Base-by-base conservation (phyloP, 2,888 invertebrate species). In the Alloscopus bannaensis region DNA sequence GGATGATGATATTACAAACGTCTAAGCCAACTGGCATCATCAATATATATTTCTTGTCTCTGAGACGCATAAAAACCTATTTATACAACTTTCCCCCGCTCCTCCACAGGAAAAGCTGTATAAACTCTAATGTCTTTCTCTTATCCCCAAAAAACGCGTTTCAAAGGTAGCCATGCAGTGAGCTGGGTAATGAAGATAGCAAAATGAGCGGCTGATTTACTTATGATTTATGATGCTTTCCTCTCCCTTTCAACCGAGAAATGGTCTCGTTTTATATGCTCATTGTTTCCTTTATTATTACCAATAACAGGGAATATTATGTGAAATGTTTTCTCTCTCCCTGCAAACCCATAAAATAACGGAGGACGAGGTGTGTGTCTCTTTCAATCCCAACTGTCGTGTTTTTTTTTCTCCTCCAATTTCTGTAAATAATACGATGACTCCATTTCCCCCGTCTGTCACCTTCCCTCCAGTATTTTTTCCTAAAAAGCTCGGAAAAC, bases 151-250 rank as follows among this genome's bases (percentile, higher is more conserved):
- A 52, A 52, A 16, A 3, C 4, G 24, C 24, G 13, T 36, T 45
- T n/a, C n/a, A n/a, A n/a, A n/a, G n/a, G 1, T 3, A 50, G 50
- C 57, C 31, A 22, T 57, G 31, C 62, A 73, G 29, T 65, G 45
- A 73, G 65, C 75, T 66, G 75, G 66, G 75, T 75, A 75, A 75
- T 75, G 75, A 75, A 75, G 75, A 75, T 75, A 75, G 75, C 72
- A 66, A 75, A 75, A 75, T 75, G 75, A 75, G 75, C 75, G 75
- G 66, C 66, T 75, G 75, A 75, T 75, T 75, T 75, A 66, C 75
- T 75, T 75, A 75, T 75, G 75, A 75, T 75, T 75, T 75, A 75
- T 75, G 75, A 75, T 75, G 75, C 59, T 29, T 24, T 16, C 36
- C 65, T 65, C 71, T 36, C 50, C 52, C 16, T 20, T 22, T 4